Conservation (phyloP, 2,888 invertebrate species). For the Leptodirus hochenwartii region DNA sequence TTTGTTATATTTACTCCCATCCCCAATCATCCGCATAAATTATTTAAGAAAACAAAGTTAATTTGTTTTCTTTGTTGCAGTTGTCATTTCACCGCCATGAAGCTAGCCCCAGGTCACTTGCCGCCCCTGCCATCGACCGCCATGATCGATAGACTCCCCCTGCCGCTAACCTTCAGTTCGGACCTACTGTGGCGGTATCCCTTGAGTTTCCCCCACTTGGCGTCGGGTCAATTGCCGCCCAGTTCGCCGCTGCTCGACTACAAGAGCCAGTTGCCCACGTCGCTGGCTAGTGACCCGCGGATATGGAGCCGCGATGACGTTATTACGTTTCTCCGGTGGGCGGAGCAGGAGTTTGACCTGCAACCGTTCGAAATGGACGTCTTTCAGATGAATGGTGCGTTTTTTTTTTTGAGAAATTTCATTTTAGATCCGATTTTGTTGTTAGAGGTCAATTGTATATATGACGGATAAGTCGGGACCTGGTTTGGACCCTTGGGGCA, state of each 20-base stretch:
- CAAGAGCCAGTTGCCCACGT: slow-evolving; percentile 70
- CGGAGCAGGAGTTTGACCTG: slow-evolving; percentile 80
- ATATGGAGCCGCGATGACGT: slow-evolving; percentile 86
- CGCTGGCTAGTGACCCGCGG: slow-evolving; percentile 73
- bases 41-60: no score
- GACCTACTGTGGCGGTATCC: slow-evolving; percentile 82
- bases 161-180: slow-evolving; percentile 55
- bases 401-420: not conserved
- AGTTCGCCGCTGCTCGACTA: slow-evolving; percentile 61
- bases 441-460: no score
- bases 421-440: no score
- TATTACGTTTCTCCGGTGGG: slow-evolving; percentile 71
- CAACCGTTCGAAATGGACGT: slow-evolving; percentile 83
- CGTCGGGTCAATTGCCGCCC: slow-evolving; percentile 39
- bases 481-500: not conserved
- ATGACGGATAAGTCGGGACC: no score
- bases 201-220: slow-evolving; percentile 50
- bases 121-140: slow-evolving; percentile 28
- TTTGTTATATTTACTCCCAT: no score
- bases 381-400: slow-evolving; percentile 86
- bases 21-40: no score
- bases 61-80: no score
- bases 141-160: slow-evolving; percentile 58
- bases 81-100: no score
- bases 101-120: slow-evolving; percentile 31